Base-by-base conservation (phyloP, 2,113 vertebrate genomes). In the Saccopteryx bilineata region DNA sequence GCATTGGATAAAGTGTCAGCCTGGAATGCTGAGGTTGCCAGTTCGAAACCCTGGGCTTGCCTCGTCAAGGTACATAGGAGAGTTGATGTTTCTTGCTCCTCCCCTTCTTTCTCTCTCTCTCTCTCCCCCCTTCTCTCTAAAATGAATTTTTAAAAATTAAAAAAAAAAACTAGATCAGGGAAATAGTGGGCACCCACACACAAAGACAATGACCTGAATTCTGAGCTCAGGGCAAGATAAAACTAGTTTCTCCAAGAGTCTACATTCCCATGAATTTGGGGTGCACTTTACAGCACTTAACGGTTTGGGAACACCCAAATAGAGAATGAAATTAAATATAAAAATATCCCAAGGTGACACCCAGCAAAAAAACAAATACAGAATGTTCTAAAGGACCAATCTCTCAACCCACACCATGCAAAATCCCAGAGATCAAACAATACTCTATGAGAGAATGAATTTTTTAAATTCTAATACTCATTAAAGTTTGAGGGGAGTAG, bases 291-390 rank as follows among this genome's bases (percentile, higher is more conserved):
- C 12, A 90, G n/a, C 69, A 26, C 23, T 82, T 91, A 19, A 66
- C 58, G 5, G 12, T 71, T 28, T 65, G 21, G 58, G 46, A 89
- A 78, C 21, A 81, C 9, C 56, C 8, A 96, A 48, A n/a, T 23
- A 19, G 52, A 85, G 10, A 92, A 80, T 56, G 46, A 78, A 82
- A 75, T 88, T 60, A 89, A 74, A 82, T 28, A 86, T 68, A 63
- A 63, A 78, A 85, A 72, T 71, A 91, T 80, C 7, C 31, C 24
- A 56, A 75, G 26, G 33, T 48, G 52, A 86, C 58, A 58, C 1
- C 19, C 71, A n/a, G 8, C 75, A 91, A 91, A 91, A 91, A 89
- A 88, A 83, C 26, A 88, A 69, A 84, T 23, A 80, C 17, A 76
- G 63, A 74, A 56, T 80, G 0, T 10, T 76, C n/a, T 75, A 4